phyloP scores from a whole-genome alignment of 2,888 invertebrate genomes.

The Rotaria macrura region DNA sequence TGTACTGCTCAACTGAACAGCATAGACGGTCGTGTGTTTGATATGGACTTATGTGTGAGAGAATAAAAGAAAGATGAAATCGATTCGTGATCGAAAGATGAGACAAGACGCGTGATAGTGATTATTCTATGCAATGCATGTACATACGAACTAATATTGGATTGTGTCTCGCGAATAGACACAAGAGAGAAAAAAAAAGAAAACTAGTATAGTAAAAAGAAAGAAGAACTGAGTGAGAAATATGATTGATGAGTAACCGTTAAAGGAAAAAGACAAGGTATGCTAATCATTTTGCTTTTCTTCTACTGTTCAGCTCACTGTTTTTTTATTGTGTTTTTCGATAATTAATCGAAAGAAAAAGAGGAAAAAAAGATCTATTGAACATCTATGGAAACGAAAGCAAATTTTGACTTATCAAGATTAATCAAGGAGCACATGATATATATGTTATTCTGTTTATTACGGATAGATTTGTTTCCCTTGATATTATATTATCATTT shows the following conservation, averaged over 20 bases:
- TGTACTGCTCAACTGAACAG: constrained; percentile 5
- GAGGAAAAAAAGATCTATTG: neutral
- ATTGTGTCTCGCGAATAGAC: neutral
- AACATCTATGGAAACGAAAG: neutral
- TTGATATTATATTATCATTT: neutral
- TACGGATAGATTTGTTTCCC: neutral
- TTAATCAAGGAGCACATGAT: neutral
- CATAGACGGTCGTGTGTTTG: neutral
- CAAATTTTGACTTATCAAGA: neutral
- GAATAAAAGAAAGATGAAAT: neutral
- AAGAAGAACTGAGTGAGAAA: neutral
- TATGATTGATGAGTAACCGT: neutral
- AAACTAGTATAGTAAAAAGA: neutral
- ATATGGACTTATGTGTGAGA: neutral
- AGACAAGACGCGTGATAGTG: neutral
- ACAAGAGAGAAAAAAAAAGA: neutral
- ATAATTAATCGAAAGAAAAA: neutral
- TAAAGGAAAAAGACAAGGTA: neutral
- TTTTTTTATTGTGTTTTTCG: neutral
- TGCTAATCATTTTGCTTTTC: neutral
- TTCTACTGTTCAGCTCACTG: neutral
- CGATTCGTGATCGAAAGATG: constrained; percentile 11
- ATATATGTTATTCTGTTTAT: neutral
- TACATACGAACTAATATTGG: neutral
- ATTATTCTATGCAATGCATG: neutral